Evolutionary conservation across 2,113 vertebrate species (phyloP).

Genomic region (Mus pahari): DNA sequence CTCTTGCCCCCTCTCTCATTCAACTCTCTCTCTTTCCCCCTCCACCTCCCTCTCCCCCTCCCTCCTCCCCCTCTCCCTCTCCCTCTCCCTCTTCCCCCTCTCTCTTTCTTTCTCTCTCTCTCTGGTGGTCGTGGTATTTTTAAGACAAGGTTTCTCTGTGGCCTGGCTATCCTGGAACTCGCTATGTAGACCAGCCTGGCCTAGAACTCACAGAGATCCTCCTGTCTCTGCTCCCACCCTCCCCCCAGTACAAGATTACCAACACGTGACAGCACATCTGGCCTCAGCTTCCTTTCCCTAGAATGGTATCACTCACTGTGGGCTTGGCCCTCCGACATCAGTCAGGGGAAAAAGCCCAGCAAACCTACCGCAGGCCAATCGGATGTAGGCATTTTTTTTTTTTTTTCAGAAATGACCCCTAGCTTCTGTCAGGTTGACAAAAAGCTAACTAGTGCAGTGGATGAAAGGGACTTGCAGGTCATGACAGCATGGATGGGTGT

Average conservation of each 20-base stretch:
- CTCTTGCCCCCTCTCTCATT: neutral
- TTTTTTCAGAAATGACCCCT: neutral
- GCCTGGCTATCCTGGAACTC: too few species aligned
- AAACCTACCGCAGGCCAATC: neutral
- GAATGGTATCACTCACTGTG: neutral
- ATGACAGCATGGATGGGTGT: neutral
- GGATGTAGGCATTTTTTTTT: neutral
- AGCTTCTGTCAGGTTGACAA: neutral
- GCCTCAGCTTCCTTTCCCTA: neutral
- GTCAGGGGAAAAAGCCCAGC: neutral
- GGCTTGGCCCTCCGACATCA: neutral
- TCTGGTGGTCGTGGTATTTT: too few species aligned
- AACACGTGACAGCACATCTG: too few species aligned
- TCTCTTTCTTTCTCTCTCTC: too few species aligned
- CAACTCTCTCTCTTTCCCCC: neutral
- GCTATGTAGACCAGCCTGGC: too few species aligned
- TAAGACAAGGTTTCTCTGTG: too few species aligned
- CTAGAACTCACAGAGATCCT: too few species aligned
- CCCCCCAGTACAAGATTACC: too few species aligned
- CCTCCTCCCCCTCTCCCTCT: too few species aligned
- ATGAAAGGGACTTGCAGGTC: neutral
- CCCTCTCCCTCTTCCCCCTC: too few species aligned
- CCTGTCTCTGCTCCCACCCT: too few species aligned
- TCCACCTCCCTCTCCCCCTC: rapidly evolving
- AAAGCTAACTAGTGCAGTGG: neutral